Conservation (phyloP, 2,797 vertebrate species). For the Prionace glauca region DNA sequence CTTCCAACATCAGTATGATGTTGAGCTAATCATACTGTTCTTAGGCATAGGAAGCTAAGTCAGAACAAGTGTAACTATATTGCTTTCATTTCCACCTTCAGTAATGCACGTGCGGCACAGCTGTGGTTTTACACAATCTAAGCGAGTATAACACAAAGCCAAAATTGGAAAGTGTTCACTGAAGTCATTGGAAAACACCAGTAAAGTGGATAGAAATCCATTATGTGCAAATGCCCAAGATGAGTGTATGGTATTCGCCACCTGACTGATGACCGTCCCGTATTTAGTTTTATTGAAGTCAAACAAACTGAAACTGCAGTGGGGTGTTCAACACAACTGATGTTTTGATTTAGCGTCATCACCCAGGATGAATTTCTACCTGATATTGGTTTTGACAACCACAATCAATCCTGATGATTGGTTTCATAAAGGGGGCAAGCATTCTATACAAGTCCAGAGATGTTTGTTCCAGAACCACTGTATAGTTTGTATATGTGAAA, state of each 20-base stretch:
- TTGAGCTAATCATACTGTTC: not conserved
- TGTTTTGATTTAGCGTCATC: not conserved
- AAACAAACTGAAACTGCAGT: not conserved
- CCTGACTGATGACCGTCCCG: not conserved
- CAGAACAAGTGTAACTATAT: not conserved
- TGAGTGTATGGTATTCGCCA: not conserved
- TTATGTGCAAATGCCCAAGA: not conserved
- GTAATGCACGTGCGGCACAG: not conserved
- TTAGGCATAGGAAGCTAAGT: not conserved
- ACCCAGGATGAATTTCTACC: not conserved
- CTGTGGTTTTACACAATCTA: not conserved
- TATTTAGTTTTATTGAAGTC: not conserved
- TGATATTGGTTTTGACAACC: not conserved
- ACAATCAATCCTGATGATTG: not conserved
- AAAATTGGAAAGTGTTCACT: not conserved
- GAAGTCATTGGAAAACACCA: not conserved
- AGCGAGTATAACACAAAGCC: not conserved
- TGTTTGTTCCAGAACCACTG: not conserved
- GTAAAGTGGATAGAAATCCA: not conserved
- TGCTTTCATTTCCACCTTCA: conserved; percentile 7
- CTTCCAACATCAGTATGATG: not conserved
- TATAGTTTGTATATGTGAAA: not conserved
- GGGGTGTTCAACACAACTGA: not conserved
- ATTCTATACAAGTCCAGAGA: not conserved
- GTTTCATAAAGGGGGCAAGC: not conserved